These are phyloP conservation scores for Hephaestus fuliginosus DNA, from an alignment of 2,797 vertebrate genomes.

Conservation along the genomic window DNA sequence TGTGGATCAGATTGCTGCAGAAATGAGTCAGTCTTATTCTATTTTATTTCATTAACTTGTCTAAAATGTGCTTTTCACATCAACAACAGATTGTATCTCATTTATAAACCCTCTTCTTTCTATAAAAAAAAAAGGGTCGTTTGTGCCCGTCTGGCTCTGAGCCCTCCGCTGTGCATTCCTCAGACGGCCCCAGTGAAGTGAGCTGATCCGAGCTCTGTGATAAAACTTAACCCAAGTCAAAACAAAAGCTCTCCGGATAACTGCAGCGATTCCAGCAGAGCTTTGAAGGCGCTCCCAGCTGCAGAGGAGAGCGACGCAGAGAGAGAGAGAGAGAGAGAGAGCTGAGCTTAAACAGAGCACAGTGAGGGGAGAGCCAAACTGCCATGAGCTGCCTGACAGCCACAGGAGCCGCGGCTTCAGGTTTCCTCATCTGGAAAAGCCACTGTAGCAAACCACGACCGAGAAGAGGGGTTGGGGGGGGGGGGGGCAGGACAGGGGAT, in stretches of 20 bases:
- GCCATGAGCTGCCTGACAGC: constrained; percentile 72
- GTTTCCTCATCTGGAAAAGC: constrained; percentile 81
- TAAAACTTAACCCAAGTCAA: constrained; percentile 71
- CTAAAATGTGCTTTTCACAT: constrained; percentile 6
- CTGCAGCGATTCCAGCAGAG: constrained; percentile 47
- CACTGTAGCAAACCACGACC: constrained; percentile 61
- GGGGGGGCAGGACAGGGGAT: constrained; percentile 44
- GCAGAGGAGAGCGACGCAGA: constrained; percentile 45
- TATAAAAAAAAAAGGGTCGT: background rate
- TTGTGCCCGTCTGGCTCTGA: constrained; percentile 32
- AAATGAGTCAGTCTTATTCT: background rate
- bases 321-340: constrained; percentile 9
- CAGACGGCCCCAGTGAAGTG: constrained; percentile 49
- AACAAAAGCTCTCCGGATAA: constrained; percentile 68
- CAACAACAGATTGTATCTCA: constrained; percentile 17
- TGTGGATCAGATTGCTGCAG: background rate
- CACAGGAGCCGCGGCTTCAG: constrained; percentile 74
- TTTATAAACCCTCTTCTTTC: background rate
- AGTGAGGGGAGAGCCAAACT: constrained; percentile 65
- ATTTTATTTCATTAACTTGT: background rate
- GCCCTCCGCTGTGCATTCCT: constrained; percentile 53
- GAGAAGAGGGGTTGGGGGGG: background rate
- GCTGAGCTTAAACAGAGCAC: constrained; percentile 58
- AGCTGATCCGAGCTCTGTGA: constrained; percentile 66
- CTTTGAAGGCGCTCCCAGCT: constrained; percentile 68